Evolutionary conservation across 2,888 invertebrate genomes (phyloP).

Genomic region (Oxycera nigricornis): DNA sequence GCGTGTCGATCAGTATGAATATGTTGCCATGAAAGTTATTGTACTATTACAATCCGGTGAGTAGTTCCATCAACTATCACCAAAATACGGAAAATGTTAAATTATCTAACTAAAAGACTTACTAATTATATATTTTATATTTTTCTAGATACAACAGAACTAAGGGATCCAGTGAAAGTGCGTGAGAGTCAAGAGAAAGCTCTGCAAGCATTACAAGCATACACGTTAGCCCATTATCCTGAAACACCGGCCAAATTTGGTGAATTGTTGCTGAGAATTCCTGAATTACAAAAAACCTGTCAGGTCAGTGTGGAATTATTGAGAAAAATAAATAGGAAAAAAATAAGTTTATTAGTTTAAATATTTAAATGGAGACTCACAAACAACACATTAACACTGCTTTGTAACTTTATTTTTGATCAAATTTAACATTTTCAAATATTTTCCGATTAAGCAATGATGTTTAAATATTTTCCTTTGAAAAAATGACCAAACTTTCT

Average conservation of each 20-base stretch:
- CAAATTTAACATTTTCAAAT: too few species aligned
- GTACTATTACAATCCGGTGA: conserved; percentile 89
- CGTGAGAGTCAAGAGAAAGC: conserved; percentile 94
- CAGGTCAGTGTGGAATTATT: conserved; percentile 68
- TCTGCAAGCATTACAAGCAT: conserved; percentile 88
- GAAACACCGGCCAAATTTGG: conserved; percentile 95
- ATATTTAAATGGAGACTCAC: too few species aligned
- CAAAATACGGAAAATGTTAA: neutral
- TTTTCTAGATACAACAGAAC: conserved; percentile 81
- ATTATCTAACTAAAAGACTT: neutral
- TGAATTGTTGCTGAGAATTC: conserved; percentile 88
- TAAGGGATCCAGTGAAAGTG: conserved; percentile 93
- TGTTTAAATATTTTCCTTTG: too few species aligned
- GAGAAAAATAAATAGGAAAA: neutral
- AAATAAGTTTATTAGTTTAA: too few species aligned
- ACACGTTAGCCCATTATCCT: conserved; percentile 88
- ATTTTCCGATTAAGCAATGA: too few species aligned
- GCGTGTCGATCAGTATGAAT: conserved; percentile 93
- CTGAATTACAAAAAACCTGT: conserved; percentile 93
- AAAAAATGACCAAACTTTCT: too few species aligned
- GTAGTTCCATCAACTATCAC: conserved; percentile 26
- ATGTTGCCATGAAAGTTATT: conserved; percentile 95
- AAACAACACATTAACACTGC: too few species aligned
- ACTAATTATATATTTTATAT: neutral
- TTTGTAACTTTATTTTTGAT: too few species aligned